Conservation (phyloP, 2,113 vertebrate genomes). For the Scolopax mira region DNA sequence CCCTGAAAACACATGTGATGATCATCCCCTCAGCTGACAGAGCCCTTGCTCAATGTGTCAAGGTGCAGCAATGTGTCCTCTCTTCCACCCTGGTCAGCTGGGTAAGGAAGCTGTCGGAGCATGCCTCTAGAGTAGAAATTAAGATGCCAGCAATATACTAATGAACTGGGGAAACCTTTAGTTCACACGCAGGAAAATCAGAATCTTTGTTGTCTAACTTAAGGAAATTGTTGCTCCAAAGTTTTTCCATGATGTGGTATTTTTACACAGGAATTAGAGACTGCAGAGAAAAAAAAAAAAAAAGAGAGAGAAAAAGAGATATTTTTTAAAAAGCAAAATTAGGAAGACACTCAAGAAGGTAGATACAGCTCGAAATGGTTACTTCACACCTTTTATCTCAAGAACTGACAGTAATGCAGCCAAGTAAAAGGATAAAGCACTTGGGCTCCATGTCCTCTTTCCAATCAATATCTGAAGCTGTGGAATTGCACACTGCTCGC, state of each 20-base stretch:
- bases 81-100: neutral
- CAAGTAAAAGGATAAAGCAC: neutral
- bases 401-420: neutral
- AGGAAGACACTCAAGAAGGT: neutral
- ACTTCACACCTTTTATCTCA: neutral
- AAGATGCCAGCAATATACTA: neutral
- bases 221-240: neutral
- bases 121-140: neutral
- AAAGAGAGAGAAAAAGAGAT: neutral
- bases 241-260: neutral
- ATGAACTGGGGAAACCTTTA: neutral
- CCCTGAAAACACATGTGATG: neutral
- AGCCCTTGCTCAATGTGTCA: neutral
- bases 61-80: neutral
- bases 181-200: neutral
- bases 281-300: neutral
- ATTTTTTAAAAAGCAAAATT: neutral
- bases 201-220: neutral
- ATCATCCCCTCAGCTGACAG: neutral
- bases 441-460: neutral
- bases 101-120: neutral
- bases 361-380: neutral
- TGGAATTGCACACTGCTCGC: neutral
- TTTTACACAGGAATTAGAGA: neutral
- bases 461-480: neutral